phyloP scores from a whole-genome alignment of 2,888 invertebrate genomes.

The Euphydryas editha region DNA sequence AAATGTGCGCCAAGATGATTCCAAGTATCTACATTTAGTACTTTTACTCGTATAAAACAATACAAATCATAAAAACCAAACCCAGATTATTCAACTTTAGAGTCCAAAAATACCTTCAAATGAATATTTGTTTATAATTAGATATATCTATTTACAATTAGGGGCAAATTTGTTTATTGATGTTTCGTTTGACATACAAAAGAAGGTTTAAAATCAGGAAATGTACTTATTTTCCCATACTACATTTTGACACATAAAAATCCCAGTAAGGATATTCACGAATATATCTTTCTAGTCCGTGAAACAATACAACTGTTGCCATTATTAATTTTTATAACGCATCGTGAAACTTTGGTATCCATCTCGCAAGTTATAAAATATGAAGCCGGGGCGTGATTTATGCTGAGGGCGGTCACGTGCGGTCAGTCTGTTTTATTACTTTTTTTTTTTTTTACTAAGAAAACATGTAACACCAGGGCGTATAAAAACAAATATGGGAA shows the following conservation, averaged over 20 bases:
- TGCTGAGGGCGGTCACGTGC: conserved; percentile 67
- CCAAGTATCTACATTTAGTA: too few species aligned
- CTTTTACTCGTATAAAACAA: too few species aligned
- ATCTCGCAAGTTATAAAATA: conserved; percentile 67
- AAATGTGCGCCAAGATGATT: too few species aligned
- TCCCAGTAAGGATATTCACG: not conserved
- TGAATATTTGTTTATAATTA: too few species aligned
- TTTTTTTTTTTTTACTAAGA: conserved; percentile 62
- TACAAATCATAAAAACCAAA: too few species aligned
- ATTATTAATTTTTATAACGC: conserved; percentile 75
- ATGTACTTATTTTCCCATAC: not conserved
- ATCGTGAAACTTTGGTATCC: conserved; percentile 57
- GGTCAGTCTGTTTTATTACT: conserved; percentile 71
- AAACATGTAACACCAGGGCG: conserved; percentile 12
- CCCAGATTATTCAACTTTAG: too few species aligned
- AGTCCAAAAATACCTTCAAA: too few species aligned
- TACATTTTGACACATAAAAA: not conserved
- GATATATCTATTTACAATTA: too few species aligned
- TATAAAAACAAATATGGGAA: conserved; percentile 1
- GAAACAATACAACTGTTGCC: conserved; percentile 45
- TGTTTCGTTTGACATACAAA: too few species aligned
- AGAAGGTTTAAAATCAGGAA: too few species aligned
- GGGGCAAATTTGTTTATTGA: too few species aligned
- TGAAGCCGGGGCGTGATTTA: conserved; percentile 73
- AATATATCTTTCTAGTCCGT: conserved; percentile 9